These are phyloP conservation scores for Gila orcuttii DNA, from an alignment of 2,113 vertebrate genomes.

Conservation along the genomic window DNA sequence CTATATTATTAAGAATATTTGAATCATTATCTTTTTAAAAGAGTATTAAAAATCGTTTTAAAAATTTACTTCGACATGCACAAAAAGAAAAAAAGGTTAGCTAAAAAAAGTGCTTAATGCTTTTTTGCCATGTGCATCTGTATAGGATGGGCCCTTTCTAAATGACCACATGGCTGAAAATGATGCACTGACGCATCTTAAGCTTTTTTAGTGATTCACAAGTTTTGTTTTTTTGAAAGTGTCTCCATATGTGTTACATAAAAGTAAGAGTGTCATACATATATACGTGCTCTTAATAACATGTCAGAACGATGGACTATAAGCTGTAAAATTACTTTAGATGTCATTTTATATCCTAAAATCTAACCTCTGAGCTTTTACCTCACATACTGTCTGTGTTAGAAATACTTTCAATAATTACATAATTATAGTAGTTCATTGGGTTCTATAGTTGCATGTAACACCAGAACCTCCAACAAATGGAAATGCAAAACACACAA, in stretches of 20 bases:
- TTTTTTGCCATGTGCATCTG: background rate
- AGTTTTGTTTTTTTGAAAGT: background rate
- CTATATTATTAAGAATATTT: background rate
- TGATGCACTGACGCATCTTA: background rate
- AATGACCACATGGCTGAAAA: background rate
- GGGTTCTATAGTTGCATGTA: background rate
- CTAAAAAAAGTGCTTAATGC: background rate
- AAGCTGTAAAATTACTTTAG: background rate
- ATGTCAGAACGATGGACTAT: background rate
- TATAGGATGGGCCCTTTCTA: background rate
- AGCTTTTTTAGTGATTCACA: background rate
- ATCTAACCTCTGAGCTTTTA: background rate
- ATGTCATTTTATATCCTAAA: background rate
- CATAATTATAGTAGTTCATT: background rate
- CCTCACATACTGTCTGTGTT: background rate
- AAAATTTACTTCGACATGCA: background rate
- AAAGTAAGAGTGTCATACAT: background rate
- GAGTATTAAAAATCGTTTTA: background rate
- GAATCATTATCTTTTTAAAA: background rate
- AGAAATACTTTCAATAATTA: background rate
- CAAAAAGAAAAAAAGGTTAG: background rate
- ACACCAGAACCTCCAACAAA: background rate
- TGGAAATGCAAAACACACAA: background rate
- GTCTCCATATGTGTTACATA: background rate
- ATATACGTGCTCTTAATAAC: too few species aligned